Conservation (phyloP, 2,888 invertebrate genomes). For the Hirtodrosophila confusa region DNA sequence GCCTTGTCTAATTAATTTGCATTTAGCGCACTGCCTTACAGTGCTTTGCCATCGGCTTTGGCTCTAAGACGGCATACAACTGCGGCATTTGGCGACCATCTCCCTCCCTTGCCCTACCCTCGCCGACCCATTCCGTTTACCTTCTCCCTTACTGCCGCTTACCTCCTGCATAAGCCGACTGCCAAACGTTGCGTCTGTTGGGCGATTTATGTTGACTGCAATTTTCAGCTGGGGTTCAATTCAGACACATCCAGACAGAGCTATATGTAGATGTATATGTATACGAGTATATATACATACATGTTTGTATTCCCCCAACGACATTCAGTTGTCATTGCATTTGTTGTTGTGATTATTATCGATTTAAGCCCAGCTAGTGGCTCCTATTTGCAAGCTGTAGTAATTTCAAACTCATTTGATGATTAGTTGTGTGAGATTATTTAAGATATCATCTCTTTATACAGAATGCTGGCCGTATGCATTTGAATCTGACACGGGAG, state of each 20-base stretch:
- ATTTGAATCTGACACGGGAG: too few species aligned
- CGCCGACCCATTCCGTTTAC: neutral
- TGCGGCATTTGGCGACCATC: conserved; percentile 47
- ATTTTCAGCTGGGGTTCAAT: conserved; percentile 49
- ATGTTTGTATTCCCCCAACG: neutral
- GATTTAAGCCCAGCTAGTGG: conserved; percentile 33
- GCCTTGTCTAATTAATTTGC: conserved; percentile 66
- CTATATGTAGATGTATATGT: conserved; percentile 1
- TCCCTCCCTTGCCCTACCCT: neutral
- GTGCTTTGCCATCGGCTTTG: conserved; percentile 35
- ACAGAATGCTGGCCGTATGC: neutral
- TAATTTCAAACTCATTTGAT: conserved; percentile 51
- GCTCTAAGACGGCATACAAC: conserved; percentile 42
- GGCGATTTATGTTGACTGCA: conserved; percentile 66
- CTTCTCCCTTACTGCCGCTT: neutral
- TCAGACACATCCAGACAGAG: neutral
- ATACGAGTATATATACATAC: neutral
- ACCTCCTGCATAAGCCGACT: conserved; percentile 23
- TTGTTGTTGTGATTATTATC: conserved; percentile 44
- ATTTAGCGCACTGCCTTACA: conserved; percentile 52
- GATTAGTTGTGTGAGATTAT: conserved; percentile 33
- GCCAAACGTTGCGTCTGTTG: conserved; percentile 20
- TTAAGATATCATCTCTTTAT: conserved; percentile 1
- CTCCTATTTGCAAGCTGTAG: conserved; percentile 23
- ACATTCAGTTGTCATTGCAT: conserved; percentile 33